Evolutionary conservation across 2,888 invertebrate species (phyloP), one percentile per base, ranked within the genome.

Genomic region (Aspidapion aeneum): DNA sequence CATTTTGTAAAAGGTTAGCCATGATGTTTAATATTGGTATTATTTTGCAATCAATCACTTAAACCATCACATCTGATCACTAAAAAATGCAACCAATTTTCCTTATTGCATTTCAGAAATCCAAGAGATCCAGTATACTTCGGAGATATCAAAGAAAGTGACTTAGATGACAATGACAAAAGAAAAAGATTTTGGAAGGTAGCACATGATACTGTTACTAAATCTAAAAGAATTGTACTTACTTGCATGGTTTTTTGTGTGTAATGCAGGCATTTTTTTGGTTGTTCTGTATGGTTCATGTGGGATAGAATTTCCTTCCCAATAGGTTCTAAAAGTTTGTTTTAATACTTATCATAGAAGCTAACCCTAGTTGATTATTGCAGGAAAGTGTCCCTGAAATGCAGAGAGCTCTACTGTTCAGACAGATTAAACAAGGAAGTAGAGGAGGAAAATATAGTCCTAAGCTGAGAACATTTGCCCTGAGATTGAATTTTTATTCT

Each of bases 381-480:
- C 56, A 61, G 61, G 56, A 56, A 17, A 56, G 50, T 51, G 2
- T 56, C 17, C 50, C 61, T 50, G 51, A 61, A n/a, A n/a, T n/a
- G n/a, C n/a, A n/a, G n/a, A n/a, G n/a, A n/a, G n/a, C n/a, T n/a
- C n/a, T n/a, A n/a, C n/a, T n/a, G n/a, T n/a, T 61, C 18, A 56
- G 56, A 50, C 21, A 49, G 50, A 2, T 61, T 2, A 51, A 50
- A 55, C 35, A 50, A 18, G 55, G 54, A 5, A 55, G 50, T 18
- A 55, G n/a, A 19, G 1, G 9, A 17, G 59, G 17, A 5, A 19
- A 48, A 48, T 19, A 21, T 54, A 50, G 73, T 18, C 74, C 74
- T 49, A 69, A 69, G 56, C 65, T 66, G 18, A 48, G 57, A 20
- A 71, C 73, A 7, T 18, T 73, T 1, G 35, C 56, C 58, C n/a